A percentile compares a stretch with the other conserved stretches of the same genome.
Conservation (phyloP, 1,140 invertebrate genomes). For the Drosophila asahinai region DNA sequence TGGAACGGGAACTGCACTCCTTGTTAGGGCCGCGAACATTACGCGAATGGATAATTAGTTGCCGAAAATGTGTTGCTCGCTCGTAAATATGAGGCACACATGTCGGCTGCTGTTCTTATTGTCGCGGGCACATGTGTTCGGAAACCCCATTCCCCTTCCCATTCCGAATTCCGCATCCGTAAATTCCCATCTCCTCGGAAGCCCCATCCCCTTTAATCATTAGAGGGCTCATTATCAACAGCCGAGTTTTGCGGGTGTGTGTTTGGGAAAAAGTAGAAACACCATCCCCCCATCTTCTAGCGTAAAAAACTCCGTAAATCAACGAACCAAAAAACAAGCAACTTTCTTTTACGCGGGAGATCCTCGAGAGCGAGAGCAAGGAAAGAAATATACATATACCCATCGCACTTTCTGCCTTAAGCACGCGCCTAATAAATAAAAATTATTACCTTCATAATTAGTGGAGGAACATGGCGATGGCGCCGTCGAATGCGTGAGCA, state of each 20-base stretch:
- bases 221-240: constrained; percentile 81
- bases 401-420: constrained; percentile 67
- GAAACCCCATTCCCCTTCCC: constrained; percentile 10
- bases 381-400: constrained; percentile 46
- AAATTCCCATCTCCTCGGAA: constrained; percentile 21
- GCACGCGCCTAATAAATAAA: constrained; percentile 84
- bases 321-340: constrained; percentile 55
- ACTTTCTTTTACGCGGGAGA: constrained; percentile 47
- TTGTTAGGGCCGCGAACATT: constrained; percentile 74
- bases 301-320: constrained; percentile 66
- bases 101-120: constrained; percentile 54
- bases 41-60: constrained; percentile 84
- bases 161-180: constrained; percentile 14
- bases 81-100: constrained; percentile 83
- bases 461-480: constrained; percentile 76
- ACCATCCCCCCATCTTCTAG: constrained; percentile 6
- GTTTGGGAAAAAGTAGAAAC: constrained; percentile 22
- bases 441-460: constrained; percentile 84
- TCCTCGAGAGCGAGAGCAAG: constrained; percentile 41
- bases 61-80: constrained; percentile 80
- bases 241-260: constrained; percentile 47
- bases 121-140: constrained; percentile 56
- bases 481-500: constrained; percentile 71
- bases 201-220: constrained; percentile 56
- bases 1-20: neutral